These are phyloP conservation scores for Chaetura pelagica DNA, from an alignment of 2,113 vertebrate genomes.

Conservation along the genomic window DNA sequence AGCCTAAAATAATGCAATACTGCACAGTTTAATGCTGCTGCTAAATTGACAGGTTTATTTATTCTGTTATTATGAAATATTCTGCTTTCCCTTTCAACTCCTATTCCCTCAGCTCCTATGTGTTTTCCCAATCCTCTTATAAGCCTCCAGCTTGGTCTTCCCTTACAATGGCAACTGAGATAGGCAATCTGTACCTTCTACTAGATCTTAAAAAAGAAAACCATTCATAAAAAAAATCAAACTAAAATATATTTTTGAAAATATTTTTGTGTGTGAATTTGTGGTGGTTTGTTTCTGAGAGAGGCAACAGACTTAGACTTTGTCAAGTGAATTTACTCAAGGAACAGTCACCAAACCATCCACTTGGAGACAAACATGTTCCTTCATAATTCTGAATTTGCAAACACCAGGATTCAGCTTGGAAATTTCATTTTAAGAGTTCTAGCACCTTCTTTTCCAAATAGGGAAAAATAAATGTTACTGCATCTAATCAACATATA, in stretches of 20 bases:
- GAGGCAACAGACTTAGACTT: neutral
- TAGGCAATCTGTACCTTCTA: neutral
- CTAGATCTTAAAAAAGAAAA: neutral
- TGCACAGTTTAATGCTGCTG: neutral
- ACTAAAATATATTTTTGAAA: neutral
- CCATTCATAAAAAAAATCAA: neutral
- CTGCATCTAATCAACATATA: slow-evolving; percentile 47
- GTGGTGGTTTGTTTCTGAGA: neutral
- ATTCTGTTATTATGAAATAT: neutral
- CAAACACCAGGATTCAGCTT: neutral
- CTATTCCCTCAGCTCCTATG: neutral
- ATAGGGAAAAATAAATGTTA: neutral
- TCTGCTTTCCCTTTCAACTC: slow-evolving; percentile 9
- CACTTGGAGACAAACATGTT: neutral
- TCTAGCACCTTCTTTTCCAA: slow-evolving; percentile 12
- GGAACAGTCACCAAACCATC: neutral
- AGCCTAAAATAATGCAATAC: slow-evolving; percentile 16
- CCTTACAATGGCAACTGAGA: neutral
- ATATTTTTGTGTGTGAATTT: neutral
- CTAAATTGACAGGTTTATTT: slow-evolving; percentile 34
- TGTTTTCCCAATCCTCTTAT: neutral
- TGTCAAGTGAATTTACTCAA: neutral
- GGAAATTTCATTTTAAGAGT: slow-evolving; percentile 11
- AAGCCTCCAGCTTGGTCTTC: neutral
- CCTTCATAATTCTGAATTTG: neutral